Conservation (phyloP, 2,888 invertebrate genomes). For the Caenorhabditis angaria region DNA sequence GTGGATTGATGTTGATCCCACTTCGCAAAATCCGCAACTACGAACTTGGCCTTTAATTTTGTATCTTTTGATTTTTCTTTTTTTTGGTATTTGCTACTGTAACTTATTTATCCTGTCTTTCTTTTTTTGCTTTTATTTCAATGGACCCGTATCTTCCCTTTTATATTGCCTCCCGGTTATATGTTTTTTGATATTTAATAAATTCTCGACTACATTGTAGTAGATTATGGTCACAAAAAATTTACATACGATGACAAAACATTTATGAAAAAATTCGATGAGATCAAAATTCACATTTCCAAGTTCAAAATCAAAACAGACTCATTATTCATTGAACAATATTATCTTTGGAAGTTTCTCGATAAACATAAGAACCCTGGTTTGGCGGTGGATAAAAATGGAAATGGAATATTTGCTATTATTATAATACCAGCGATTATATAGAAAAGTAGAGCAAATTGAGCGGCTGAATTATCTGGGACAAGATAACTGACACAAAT, state of each 20-base stretch:
- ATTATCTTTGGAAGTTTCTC: no score
- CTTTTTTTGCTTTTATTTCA: no score
- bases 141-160: no score
- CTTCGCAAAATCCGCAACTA: conserved; percentile 82
- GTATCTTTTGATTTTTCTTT: background rate
- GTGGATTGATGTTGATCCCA: conserved; percentile 88
- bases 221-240: no score
- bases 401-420: conserved; percentile 23
- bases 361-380: conserved; percentile 7
- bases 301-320: no score
- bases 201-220: no score
- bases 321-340: no score
- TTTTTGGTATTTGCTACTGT: background rate
- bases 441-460: background rate
- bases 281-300: background rate
- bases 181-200: no score
- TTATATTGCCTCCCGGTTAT: no score
- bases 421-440: conserved; percentile 12
- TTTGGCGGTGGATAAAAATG: conserved; percentile 13
- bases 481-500: conserved; percentile 8
- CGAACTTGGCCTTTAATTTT: conserved; percentile 76
- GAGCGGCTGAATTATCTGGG: background rate
- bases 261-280: background rate
- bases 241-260: background rate
- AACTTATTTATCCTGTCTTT: background rate